These are phyloP conservation scores for Chunga burmeisteri DNA, from an alignment of 2,113 vertebrate genomes.

Conservation along the genomic window DNA sequence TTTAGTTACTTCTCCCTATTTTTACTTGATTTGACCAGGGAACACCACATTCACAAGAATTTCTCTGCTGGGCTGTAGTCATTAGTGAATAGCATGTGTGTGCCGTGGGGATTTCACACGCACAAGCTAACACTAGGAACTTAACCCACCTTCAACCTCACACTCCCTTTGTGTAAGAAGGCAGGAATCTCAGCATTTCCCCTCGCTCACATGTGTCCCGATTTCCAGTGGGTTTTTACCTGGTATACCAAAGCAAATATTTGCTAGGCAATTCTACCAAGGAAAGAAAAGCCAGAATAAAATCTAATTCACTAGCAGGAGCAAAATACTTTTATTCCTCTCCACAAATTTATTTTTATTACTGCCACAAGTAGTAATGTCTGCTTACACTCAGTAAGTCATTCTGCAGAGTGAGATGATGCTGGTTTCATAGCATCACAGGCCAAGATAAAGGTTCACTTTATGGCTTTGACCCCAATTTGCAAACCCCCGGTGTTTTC, in stretches of 20 bases:
- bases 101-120: background rate
- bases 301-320: background rate
- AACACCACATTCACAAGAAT: background rate
- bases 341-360: background rate
- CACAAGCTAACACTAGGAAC: background rate
- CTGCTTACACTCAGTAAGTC: background rate
- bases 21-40: background rate
- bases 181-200: background rate
- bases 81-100: background rate
- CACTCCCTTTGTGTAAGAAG: background rate
- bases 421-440: background rate
- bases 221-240: background rate
- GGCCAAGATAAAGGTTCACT: background rate
- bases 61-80: background rate
- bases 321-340: background rate
- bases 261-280: background rate
- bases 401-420: background rate
- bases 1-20: background rate
- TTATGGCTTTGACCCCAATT: background rate
- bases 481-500: background rate
- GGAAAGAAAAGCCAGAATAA: background rate
- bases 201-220: background rate
- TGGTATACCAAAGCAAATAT: background rate
- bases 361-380: background rate
- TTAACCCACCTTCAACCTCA: background rate